Evolutionary conservation across 2,113 vertebrate genomes (phyloP), one percentile per base, ranked within the genome.

Genomic region (Gymnobelideus leadbeateri): DNA sequence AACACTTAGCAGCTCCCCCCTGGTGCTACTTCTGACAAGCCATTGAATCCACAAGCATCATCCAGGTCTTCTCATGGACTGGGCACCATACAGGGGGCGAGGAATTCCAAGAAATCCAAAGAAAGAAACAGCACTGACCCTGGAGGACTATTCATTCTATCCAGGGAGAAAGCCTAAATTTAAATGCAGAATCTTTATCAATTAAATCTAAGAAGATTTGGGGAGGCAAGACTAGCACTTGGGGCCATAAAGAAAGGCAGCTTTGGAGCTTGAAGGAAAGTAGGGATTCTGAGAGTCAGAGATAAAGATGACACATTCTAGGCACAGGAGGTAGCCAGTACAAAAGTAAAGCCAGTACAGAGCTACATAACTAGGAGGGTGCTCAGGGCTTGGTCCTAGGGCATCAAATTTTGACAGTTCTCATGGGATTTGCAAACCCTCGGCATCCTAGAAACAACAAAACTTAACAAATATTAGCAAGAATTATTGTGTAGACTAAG

Each of bases 91-190:
- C 31, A 37, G 5, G 7, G 68, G 7, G 37, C 16, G 21, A 43
- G 5, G 37, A 19, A 14, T 1, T 61, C 57, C 12, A 68, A 31
- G 14, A 84, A 43, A 84, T 7, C 5, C n/a, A n/a, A n/a, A n/a
- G 43, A 84, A 43, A 43, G 37, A 84, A 84, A 43, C n/a, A 84
- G 68, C 21, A 6, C 19, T 14, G 1, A 7, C n/a, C 19, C 19
- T 77, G 5, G 2, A 43, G n/a, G 68, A 2, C 2, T 8, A 19
- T n/a, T 5, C 16, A 9, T 43, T 84, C 37, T 43, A 1, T n/a
- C 16, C 0, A 16, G 19, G n/a, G 68, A 43, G n/a, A 84, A 0
- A 6, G 37, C 31, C 37, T 19, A 14, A 2, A 25, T 4, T n/a
- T 1, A 7, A 1, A n/a, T n/a, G n/a, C 68, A 43, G 19, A 43